phyloP scores from a whole-genome alignment of 2,797 vertebrate genomes.

The Fistularia tabacaria region DNA sequence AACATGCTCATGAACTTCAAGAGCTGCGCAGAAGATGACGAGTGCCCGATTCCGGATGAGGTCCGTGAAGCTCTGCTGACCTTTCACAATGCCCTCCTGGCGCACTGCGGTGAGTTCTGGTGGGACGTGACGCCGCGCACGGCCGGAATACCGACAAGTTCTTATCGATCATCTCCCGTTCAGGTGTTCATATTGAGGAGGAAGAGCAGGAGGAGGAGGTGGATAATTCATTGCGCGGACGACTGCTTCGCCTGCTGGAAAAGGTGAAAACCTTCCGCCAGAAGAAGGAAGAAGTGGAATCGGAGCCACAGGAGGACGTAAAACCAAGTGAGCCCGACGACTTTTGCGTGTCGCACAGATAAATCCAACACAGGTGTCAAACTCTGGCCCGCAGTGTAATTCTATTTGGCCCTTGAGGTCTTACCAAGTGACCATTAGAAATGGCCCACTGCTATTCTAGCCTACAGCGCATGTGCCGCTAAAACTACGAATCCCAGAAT shows the following conservation, averaged over 20 bases:
- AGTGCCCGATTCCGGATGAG: slow-evolving; percentile 81
- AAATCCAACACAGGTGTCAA: too few relatives aligned
- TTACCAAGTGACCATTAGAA: too few relatives aligned
- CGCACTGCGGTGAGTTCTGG: slow-evolving; percentile 84
- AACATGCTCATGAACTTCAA: slow-evolving; percentile 95
- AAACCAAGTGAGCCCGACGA: slow-evolving; percentile 90
- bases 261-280: slow-evolving; percentile 79
- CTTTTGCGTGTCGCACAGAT: too few relatives aligned
- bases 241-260: slow-evolving; percentile 80
- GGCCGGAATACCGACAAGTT: background rate
- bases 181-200: slow-evolving; percentile 83
- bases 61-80: slow-evolving; percentile 76
- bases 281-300: slow-evolving; percentile 71
- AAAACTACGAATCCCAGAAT: too few relatives aligned
- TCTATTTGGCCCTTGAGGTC: too few relatives aligned
- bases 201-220: slow-evolving; percentile 84
- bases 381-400: too few relatives aligned
- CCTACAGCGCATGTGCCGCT: too few relatives aligned
- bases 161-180: background rate
- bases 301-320: slow-evolving; percentile 81
- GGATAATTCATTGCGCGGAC: slow-evolving; percentile 81
- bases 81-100: slow-evolving; percentile 84
- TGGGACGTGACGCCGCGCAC: background rate
- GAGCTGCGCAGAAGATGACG: slow-evolving; percentile 77
- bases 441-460: too few relatives aligned